A percentile compares a stretch with the other conserved stretches of the same genome.
Conservation (phyloP, 2,888 invertebrate species). For the Griposia aprilina region DNA sequence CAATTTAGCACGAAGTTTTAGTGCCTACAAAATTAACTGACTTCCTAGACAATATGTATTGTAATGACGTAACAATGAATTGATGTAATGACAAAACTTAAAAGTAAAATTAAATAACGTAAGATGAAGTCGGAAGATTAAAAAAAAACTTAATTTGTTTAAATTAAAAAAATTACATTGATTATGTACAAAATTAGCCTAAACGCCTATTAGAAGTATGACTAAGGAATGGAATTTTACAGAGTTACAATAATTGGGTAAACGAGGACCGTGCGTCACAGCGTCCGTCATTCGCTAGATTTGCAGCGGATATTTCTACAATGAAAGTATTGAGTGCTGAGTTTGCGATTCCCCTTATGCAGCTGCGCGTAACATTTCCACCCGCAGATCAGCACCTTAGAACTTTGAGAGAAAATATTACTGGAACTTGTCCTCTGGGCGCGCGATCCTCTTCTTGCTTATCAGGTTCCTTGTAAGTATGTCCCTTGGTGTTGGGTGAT, state of each 20-base stretch:
- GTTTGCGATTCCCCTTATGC: not conserved
- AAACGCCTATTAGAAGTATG: not conserved
- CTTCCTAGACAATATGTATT: not conserved
- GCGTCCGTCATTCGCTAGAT: too few relatives aligned
- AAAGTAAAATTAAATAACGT: too few relatives aligned
- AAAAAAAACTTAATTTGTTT: too few relatives aligned
- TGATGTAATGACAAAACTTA: too few relatives aligned
- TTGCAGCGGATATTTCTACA: too few relatives aligned
- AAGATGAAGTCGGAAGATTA: too few relatives aligned
- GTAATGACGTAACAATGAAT: not conserved
- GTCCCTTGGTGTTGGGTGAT: slow-evolving; percentile 1
- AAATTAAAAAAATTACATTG: too few relatives aligned
- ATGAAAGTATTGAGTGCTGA: too few relatives aligned
- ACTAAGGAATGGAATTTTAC: not conserved
- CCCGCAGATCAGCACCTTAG: not conserved
- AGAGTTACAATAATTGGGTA: not conserved
- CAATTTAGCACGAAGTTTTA: not conserved
- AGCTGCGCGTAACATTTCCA: not conserved
- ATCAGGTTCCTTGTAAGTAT: not conserved
- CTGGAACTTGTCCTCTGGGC: slow-evolving; percentile 1
- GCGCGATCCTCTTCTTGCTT: not conserved
- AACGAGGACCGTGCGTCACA: too few relatives aligned
- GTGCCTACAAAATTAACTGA: not conserved
- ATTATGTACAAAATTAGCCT: not conserved
- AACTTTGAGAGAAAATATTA: slow-evolving; percentile 11